Percentiles rank a stretch among this genome's conserved stretches.
These are phyloP conservation scores for Meteorus sp. DNA, from an alignment of 1,140 invertebrate genomes.

Conservation along the genomic window DNA sequence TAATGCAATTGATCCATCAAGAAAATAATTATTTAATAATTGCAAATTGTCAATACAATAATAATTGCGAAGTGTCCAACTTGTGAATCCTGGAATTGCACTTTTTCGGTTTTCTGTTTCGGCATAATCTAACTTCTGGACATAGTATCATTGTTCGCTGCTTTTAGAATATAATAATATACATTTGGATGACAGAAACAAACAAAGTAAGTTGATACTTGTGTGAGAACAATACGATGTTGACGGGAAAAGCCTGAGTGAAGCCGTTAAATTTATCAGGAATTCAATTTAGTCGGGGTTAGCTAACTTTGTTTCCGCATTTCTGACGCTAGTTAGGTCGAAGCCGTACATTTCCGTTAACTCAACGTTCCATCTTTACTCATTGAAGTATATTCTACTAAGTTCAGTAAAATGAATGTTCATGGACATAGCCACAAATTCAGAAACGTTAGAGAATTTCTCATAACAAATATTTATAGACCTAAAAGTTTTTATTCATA, in stretches of 20 bases:
- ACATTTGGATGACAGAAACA: neutral
- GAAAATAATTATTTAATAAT: too few relatives aligned
- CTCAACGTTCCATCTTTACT: conserved; percentile 35
- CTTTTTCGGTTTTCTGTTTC: too few relatives aligned
- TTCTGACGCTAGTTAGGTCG: conserved; percentile 27
- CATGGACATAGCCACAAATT: too few relatives aligned
- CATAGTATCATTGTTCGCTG: too few relatives aligned
- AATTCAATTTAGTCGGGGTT: conserved; percentile 42
- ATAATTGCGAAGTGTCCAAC: too few relatives aligned
- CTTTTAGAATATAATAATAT: too few relatives aligned
- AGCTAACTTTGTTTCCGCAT: conserved; percentile 50
- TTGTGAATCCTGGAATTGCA: too few relatives aligned
- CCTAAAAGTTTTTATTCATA: too few relatives aligned
- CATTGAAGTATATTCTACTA: neutral
- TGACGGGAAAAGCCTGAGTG: conserved; percentile 18
- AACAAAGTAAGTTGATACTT: neutral
- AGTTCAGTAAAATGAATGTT: neutral
- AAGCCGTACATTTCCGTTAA: conserved; percentile 42
- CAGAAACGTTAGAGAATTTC: too few relatives aligned
- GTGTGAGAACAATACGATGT: neutral
- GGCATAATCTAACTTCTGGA: too few relatives aligned
- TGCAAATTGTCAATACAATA: too few relatives aligned
- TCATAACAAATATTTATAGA: neutral
- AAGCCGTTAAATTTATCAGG: conserved; percentile 39
- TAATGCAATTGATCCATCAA: too few relatives aligned